These are phyloP conservation scores for Lynx canadensis DNA, from an alignment of 2,113 vertebrate genomes.

Conservation along the genomic window DNA sequence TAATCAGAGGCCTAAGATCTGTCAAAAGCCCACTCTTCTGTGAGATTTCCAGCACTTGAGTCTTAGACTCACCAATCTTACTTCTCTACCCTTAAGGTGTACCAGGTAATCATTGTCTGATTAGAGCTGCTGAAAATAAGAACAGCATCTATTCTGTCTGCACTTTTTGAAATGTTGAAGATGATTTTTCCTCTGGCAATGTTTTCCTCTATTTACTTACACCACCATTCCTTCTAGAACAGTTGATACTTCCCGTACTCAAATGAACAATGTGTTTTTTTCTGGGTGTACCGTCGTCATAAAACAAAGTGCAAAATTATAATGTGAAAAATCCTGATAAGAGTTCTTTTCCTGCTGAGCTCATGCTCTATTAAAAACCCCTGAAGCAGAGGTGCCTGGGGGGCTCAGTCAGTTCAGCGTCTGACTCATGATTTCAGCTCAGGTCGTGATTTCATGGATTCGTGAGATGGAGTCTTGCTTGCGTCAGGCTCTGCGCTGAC, in stretches of 20 bases:
- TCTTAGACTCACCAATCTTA: not conserved
- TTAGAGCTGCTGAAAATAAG: not conserved
- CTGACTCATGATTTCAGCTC: too few relatives aligned
- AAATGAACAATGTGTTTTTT: conserved; percentile 26
- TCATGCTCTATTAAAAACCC: conserved; percentile 33
- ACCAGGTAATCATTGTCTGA: not conserved
- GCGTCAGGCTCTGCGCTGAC: too few relatives aligned
- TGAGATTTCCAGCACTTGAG: conserved; percentile 9
- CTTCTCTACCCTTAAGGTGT: not conserved
- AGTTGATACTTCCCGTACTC: not conserved
- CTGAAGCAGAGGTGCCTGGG: not conserved
- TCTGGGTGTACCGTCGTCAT: not conserved
- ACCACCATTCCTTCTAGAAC: not conserved
- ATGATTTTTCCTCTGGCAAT: not conserved
- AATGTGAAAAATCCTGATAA: conserved; percentile 29
- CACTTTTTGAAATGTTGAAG: not conserved
- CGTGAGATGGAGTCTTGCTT: too few relatives aligned
- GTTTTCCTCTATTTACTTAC: conserved; percentile 9
- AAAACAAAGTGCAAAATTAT: conserved; percentile 58
- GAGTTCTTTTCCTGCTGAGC: conserved; percentile 47
- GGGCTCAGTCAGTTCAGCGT: too few relatives aligned
- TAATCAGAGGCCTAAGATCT: conserved; percentile 56
- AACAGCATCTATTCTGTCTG: not conserved
- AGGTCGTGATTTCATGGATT: too few relatives aligned
- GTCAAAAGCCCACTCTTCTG: conserved; percentile 56